Percentiles rank a stretch among this genome's conserved stretches.
These are phyloP conservation scores for Macrotus californicus DNA, from an alignment of 2,113 vertebrate species.

Conservation along the genomic window DNA sequence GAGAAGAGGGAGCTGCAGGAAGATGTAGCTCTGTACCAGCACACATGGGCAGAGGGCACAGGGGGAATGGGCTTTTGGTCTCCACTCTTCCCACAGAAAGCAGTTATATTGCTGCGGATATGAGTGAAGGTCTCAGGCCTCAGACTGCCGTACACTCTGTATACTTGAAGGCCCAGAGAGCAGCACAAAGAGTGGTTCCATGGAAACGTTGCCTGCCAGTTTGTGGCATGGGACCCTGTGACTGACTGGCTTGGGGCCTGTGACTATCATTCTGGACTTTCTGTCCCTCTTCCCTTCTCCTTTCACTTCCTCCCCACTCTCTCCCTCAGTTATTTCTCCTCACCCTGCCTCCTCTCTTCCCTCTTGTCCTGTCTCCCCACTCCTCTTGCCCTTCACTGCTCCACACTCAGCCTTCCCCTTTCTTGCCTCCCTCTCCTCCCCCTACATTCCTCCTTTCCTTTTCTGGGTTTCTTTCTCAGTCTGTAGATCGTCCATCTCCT, in stretches of 20 bases:
- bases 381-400: no score
- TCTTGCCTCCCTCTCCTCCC: no score
- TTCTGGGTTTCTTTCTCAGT: not conserved
- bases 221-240: not conserved
- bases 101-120: not conserved
- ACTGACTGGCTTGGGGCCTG: not conserved
- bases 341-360: not conserved
- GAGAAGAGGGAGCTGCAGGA: not conserved
- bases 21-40: no score
- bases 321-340: not conserved
- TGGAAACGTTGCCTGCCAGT: not conserved
- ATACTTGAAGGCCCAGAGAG: not conserved
- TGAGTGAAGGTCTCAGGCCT: no score
- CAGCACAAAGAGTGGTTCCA: not conserved
- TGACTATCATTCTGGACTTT: not conserved
- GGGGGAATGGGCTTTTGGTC: not conserved
- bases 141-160: not conserved
- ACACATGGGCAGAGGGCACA: accelerated
- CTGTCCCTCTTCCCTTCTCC: not conserved
- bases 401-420: not conserved
- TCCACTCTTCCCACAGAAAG: not conserved
- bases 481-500: not conserved
- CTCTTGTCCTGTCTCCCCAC: no score
- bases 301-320: not conserved
- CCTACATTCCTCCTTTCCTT: not conserved